Evolutionary conservation across 2,888 invertebrate genomes (phyloP).

Genomic region (Pyralis farinalis): DNA sequence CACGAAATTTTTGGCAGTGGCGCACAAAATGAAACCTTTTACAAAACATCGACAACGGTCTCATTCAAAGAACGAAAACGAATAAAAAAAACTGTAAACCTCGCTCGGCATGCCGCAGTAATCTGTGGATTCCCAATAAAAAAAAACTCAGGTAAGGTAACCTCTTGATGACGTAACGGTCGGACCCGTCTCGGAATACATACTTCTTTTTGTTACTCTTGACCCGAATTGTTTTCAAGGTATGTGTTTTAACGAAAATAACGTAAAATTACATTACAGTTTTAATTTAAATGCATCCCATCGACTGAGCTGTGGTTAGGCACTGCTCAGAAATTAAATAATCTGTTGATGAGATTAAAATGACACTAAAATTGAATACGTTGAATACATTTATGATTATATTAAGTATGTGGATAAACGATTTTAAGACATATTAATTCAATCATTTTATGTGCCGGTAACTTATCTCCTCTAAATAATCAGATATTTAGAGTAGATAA

Average conservation of each 20-base stretch:
- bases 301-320: not conserved
- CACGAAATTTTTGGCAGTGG: slow-evolving; percentile 17
- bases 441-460: too few relatives aligned
- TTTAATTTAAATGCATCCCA: slow-evolving; percentile 1
- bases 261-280: slow-evolving; percentile 1
- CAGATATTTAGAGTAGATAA: too few relatives aligned
- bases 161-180: slow-evolving; percentile 21
- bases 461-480: too few relatives aligned
- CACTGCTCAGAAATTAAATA: too few relatives aligned
- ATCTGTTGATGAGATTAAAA: too few relatives aligned
- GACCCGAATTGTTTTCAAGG: slow-evolving; percentile 6
- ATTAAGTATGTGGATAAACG: too few relatives aligned
- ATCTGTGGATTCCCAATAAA: slow-evolving; percentile 20
- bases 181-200: slow-evolving; percentile 1
- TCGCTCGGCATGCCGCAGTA: slow-evolving; percentile 20
- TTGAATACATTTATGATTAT: too few relatives aligned
- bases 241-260: not conserved
- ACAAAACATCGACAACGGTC: slow-evolving; percentile 21
- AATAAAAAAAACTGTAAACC: slow-evolving; percentile 12
- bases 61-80: slow-evolving; percentile 18
- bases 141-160: slow-evolving; percentile 22
- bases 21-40: slow-evolving; percentile 17
- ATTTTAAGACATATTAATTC: too few relatives aligned
- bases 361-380: too few relatives aligned
- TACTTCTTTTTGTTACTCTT: slow-evolving; percentile 1